Conservation (phyloP, 1,140 invertebrate genomes). For the Vanessa atalanta region DNA sequence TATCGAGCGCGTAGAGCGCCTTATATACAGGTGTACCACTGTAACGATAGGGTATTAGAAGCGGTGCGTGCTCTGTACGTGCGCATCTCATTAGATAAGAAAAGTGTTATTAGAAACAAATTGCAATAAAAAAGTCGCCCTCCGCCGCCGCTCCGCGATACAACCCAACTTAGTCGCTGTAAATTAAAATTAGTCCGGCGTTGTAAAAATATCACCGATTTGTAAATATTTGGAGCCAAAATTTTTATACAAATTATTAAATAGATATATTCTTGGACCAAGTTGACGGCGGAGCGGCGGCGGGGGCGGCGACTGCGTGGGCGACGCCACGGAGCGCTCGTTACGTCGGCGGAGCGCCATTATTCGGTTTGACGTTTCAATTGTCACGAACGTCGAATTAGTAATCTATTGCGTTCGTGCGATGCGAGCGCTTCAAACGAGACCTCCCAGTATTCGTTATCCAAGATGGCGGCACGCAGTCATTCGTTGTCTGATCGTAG, state of each 20-base stretch:
- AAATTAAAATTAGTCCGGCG: slow-evolving; percentile 70
- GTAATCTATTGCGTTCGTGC: slow-evolving; percentile 2
- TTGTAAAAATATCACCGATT: slow-evolving; percentile 70
- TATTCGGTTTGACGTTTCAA: not conserved
- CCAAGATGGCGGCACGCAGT: slow-evolving; percentile 37
- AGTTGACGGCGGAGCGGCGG: slow-evolving; percentile 55
- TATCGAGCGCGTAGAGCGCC: slow-evolving; percentile 39
- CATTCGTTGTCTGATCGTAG: slow-evolving; percentile 63
- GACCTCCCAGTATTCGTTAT: slow-evolving; percentile 13
- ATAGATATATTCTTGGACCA: slow-evolving; percentile 71
- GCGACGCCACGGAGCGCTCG: slow-evolving; percentile 14
- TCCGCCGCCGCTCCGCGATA: slow-evolving; percentile 44
- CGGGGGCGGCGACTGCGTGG: slow-evolving; percentile 33
- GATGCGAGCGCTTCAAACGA: not conserved
- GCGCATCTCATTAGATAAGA: slow-evolving; percentile 69
- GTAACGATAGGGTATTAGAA: slow-evolving; percentile 73
- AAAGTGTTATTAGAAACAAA: slow-evolving; percentile 77
- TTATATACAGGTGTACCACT: slow-evolving; percentile 55
- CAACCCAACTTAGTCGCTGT: slow-evolving; percentile 60
- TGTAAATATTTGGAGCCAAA: slow-evolving; percentile 79
- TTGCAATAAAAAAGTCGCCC: slow-evolving; percentile 59
- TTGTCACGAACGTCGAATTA: not conserved
- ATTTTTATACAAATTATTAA: slow-evolving; percentile 78
- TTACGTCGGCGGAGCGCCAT: slow-evolving; percentile 1
- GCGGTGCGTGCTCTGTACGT: slow-evolving; percentile 62